These are phyloP conservation scores for Volucella inanis DNA, from an alignment of 2,888 invertebrate species.

Conservation along the genomic window DNA sequence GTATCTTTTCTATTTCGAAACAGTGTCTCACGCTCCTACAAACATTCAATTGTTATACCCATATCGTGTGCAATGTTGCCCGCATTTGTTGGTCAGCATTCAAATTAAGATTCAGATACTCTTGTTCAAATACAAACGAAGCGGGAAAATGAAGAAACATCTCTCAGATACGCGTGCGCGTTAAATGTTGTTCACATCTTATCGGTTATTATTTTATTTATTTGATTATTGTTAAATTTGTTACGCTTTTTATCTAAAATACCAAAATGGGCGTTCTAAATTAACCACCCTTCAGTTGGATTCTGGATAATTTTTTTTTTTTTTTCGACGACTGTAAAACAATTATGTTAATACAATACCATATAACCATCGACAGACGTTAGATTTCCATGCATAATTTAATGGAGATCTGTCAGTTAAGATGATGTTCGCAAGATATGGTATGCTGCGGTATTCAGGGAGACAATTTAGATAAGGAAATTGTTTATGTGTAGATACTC, in stretches of 20 bases:
- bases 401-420: constrained; percentile 9
- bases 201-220: too few relatives aligned
- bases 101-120: constrained; percentile 27
- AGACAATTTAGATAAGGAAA: constrained; percentile 28
- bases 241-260: constrained; percentile 13
- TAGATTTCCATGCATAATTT: constrained; percentile 22
- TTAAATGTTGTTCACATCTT: too few relatives aligned
- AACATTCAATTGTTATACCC: constrained; percentile 29
- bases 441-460: background rate
- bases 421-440: constrained; percentile 22
- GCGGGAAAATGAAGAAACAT: background rate
- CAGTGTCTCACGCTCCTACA: constrained; percentile 27
- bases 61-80: constrained; percentile 32
- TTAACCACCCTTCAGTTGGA: background rate
- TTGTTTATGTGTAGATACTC: constrained; percentile 1
- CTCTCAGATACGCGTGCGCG: background rate
- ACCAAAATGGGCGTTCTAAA: constrained; percentile 14
- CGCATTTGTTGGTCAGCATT: constrained; percentile 57
- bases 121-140: background rate
- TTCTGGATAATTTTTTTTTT: background rate
- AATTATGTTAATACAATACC: background rate
- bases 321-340: background rate
- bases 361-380: constrained; percentile 19
- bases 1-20: constrained; percentile 41
- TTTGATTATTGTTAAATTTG: background rate